Conservation (phyloP, 2,113 vertebrate genomes). For the Bufo gargarizans region DNA sequence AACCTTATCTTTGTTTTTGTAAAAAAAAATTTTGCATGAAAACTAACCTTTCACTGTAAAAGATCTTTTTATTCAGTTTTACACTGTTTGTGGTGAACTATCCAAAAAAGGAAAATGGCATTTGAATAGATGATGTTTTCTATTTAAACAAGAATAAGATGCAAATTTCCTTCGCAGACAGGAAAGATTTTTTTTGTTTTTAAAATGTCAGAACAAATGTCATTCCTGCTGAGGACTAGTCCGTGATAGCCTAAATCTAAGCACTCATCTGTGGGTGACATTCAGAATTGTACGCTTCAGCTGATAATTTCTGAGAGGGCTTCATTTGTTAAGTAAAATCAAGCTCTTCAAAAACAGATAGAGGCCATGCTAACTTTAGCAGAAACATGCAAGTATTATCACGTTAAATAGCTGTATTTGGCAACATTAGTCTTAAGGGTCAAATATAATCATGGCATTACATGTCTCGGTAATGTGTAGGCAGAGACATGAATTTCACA, state of each 20-base stretch:
- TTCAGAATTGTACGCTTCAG: conserved; percentile 50
- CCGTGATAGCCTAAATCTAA: conserved; percentile 52
- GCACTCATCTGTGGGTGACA: conserved; percentile 54
- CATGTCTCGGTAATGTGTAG: not conserved
- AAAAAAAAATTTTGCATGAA: not conserved
- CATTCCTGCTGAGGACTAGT: conserved; percentile 54
- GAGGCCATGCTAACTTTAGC: not conserved
- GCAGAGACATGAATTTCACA: not conserved
- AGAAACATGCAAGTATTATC: conserved; percentile 8
- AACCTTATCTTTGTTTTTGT: conserved; percentile 28
- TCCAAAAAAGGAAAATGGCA: conserved; percentile 55
- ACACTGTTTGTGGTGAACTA: conserved; percentile 29
- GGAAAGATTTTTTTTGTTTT: conserved; percentile 40
- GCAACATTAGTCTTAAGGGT: conserved; percentile 28
- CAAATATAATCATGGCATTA: not conserved
- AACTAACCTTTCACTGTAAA: conserved; percentile 40
- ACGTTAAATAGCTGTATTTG: conserved; percentile 28
- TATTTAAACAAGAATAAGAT: conserved; percentile 55
- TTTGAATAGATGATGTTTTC: conserved; percentile 52
- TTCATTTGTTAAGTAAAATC: conserved; percentile 34
- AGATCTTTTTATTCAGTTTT: conserved; percentile 17
- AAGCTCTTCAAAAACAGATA: conserved; percentile 11
- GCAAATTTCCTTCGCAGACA: conserved; percentile 45
- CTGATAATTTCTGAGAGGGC: conserved; percentile 41
- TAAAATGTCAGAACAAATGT: conserved; percentile 58